Conservation (phyloP, 2,113 vertebrate species). For the Rhinolophus sinicus region DNA sequence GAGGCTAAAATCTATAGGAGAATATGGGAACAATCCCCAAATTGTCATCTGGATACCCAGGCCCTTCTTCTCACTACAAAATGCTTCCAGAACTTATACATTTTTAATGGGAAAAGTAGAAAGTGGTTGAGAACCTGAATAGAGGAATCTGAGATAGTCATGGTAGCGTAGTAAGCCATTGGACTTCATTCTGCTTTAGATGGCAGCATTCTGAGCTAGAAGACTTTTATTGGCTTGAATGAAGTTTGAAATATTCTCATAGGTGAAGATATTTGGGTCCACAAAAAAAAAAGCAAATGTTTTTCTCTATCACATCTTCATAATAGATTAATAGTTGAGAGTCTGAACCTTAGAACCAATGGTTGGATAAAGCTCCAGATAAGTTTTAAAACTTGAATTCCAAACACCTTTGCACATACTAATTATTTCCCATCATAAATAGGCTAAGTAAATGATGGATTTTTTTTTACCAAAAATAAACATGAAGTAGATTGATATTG, state of each 20-base stretch:
- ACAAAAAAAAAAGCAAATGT: not conserved
- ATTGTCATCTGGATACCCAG: not conserved
- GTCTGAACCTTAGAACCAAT: not conserved
- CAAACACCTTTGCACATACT: not conserved
- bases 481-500: not conserved
- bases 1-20: not conserved
- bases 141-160: not conserved
- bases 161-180: accelerated
- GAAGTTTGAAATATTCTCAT: slow-evolving; percentile 6
- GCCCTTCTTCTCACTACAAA: not conserved
- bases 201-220: not conserved
- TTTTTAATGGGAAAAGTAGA: not conserved
- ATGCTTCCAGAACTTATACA: not conserved
- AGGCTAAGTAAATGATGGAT: not conserved
- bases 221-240: not conserved
- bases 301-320: not conserved
- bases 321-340: not conserved
- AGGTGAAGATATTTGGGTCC: not conserved
- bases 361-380: not conserved
- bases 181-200: not conserved
- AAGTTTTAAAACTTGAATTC: not conserved
- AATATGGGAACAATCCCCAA: not conserved
- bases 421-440: slow-evolving; percentile 17
- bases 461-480: slow-evolving; percentile 31
- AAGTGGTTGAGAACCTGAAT: not conserved